phyloP scores from a whole-genome alignment of 2,888 invertebrate species.

The Leucoptera coffeella region DNA sequence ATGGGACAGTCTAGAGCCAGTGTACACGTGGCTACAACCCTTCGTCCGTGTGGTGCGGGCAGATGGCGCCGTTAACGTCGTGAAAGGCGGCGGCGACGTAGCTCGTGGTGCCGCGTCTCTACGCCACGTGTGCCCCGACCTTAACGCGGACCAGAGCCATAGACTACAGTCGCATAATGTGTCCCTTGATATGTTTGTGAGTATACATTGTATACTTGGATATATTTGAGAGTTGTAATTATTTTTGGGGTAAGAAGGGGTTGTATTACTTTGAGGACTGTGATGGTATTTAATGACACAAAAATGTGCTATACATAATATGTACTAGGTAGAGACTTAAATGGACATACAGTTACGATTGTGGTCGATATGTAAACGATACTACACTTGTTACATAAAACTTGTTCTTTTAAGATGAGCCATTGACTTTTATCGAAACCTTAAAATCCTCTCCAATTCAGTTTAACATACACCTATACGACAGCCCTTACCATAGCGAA shows the following conservation, averaged over 20 bases:
- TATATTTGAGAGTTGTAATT: constrained; percentile 5
- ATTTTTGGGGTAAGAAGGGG: background rate
- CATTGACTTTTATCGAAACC: background rate
- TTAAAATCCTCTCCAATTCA: background rate
- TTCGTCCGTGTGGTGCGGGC: constrained; percentile 60
- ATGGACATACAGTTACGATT: no score
- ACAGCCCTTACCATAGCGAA: background rate
- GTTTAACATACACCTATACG: background rate
- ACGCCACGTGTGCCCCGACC: constrained; percentile 58
- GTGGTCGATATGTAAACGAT: no score
- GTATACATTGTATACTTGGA: constrained; percentile 14
- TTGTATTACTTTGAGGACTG: background rate
- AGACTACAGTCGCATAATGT: constrained; percentile 63
- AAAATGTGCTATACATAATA: background rate
- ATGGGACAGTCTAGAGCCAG: constrained; percentile 68
- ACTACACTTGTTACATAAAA: no score
- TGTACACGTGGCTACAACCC: constrained; percentile 78
- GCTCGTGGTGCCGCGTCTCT: constrained; percentile 59
- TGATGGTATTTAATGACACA: background rate
- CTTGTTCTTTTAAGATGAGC: background rate
- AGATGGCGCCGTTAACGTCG: constrained; percentile 40
- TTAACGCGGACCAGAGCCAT: constrained; percentile 41
- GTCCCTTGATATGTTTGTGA: constrained; percentile 74
- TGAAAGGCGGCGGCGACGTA: constrained; percentile 39
- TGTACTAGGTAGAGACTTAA: background rate